A percentile compares a stretch with the other conserved stretches of the same genome.
Evolutionary conservation across 2,113 vertebrate species (phyloP).

Genomic region (Himantopus leucocephalus): DNA sequence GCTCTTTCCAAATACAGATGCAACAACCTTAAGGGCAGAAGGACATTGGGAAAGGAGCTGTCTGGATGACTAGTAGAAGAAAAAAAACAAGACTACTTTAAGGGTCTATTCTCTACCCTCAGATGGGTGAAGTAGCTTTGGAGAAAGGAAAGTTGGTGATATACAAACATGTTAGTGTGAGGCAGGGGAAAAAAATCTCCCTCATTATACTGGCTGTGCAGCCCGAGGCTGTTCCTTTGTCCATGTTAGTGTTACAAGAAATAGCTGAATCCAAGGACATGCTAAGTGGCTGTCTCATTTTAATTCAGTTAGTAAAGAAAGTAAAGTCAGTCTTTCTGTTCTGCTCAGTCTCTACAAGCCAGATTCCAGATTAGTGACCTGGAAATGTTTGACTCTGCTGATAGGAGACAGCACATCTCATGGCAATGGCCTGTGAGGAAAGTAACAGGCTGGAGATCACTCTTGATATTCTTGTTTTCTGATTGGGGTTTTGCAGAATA

Average conservation of each 20-base stretch:
- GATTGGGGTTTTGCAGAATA: background rate
- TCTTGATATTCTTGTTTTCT: background rate
- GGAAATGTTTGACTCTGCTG: background rate
- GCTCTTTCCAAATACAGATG: background rate
- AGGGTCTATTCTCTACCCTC: background rate
- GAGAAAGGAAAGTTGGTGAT: background rate
- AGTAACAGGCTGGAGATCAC: background rate
- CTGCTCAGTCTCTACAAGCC: background rate
- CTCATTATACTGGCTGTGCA: background rate
- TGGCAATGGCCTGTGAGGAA: background rate
- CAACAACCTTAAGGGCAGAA: background rate
- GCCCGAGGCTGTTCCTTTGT: background rate
- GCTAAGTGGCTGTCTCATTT: background rate
- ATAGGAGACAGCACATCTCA: background rate
- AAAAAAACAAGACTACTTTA: background rate
- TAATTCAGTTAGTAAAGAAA: background rate
- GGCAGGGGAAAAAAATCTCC: background rate
- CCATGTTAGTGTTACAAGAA: background rate
- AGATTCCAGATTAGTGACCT: background rate
- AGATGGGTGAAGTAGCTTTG: background rate
- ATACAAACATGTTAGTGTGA: no score
- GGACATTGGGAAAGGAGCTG: background rate
- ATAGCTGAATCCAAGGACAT: fast-evolving
- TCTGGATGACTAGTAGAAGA: background rate
- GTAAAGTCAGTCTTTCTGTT: background rate